These are phyloP conservation scores for Cheilosia impressa DNA, from an alignment of 2,888 invertebrate genomes.

Conservation along the genomic window DNA sequence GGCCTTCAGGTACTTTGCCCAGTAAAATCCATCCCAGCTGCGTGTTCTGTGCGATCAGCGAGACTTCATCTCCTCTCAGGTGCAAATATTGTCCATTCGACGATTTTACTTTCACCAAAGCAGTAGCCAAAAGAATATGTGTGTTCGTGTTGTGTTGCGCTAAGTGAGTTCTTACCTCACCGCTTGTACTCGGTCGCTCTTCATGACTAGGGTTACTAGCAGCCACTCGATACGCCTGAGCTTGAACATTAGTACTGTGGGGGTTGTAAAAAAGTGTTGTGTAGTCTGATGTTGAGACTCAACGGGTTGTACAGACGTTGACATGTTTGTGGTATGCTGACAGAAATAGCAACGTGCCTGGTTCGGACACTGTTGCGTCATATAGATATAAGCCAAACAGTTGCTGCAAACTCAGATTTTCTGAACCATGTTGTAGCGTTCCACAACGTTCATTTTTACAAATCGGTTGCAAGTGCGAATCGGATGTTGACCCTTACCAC, in stretches of 20 bases:
- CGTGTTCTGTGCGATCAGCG: too few species aligned
- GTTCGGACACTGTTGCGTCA: not conserved
- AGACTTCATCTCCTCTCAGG: not conserved
- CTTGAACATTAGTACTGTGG: not conserved
- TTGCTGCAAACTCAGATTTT: not conserved
- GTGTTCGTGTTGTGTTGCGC: not conserved
- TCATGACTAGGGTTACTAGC: too few species aligned
- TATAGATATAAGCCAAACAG: not conserved
- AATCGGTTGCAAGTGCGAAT: conserved; percentile 10
- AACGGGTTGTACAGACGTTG: not conserved
- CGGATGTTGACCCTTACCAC: not conserved
- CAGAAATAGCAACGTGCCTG: conserved; percentile 10
- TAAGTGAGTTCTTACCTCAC: not conserved
- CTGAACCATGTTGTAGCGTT: not conserved
- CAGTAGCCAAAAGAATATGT: conserved; percentile 4
- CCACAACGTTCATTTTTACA: conserved; percentile 1
- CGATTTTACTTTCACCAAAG: not conserved
- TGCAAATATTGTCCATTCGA: conserved; percentile 6
- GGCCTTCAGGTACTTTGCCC: not conserved
- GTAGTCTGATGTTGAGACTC: not conserved
- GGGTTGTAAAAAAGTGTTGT: not conserved
- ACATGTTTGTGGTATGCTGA: not conserved
- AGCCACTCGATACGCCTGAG: not conserved
- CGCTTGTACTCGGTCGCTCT: not conserved
- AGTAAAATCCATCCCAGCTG: not conserved